A percentile compares a stretch with the other conserved stretches of the same genome.
Evolutionary conservation across 2,888 invertebrate species (phyloP).

Genomic region (Drosophila nigricruria): DNA sequence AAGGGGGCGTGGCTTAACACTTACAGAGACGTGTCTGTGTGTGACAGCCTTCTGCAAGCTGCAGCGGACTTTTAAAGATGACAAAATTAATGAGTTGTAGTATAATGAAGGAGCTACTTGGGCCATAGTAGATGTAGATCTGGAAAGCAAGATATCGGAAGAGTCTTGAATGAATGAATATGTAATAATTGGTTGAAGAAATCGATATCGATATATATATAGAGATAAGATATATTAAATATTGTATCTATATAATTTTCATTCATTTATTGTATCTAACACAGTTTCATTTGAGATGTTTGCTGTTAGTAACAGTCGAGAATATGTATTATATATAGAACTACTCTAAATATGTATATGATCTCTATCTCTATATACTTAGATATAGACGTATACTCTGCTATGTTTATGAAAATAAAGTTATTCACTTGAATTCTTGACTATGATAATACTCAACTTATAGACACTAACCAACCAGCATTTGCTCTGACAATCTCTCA

Average conservation of each 20-base stretch:
- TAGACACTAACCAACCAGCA: too few relatives aligned
- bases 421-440: too few relatives aligned
- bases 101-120: background rate
- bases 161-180: background rate
- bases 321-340: too few relatives aligned
- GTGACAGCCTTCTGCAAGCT: conserved; percentile 10
- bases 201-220: background rate
- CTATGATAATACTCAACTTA: background rate
- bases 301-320: too few relatives aligned
- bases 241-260: background rate
- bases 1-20: background rate
- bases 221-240: background rate
- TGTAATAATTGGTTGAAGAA: background rate
- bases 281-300: background rate
- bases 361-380: too few relatives aligned
- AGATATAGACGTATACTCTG: too few relatives aligned
- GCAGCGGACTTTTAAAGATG: background rate
- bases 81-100: conserved; percentile 10
- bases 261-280: too few relatives aligned
- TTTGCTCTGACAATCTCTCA: background rate
- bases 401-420: too few relatives aligned
- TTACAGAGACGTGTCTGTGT: background rate
- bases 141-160: background rate
- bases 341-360: too few relatives aligned
- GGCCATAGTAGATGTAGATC: background rate